A percentile compares a stretch with the other conserved stretches of the same genome.
Evolutionary conservation across 2,797 vertebrate species (phyloP).

Genomic region (Hapalemur alaotrensis): DNA sequence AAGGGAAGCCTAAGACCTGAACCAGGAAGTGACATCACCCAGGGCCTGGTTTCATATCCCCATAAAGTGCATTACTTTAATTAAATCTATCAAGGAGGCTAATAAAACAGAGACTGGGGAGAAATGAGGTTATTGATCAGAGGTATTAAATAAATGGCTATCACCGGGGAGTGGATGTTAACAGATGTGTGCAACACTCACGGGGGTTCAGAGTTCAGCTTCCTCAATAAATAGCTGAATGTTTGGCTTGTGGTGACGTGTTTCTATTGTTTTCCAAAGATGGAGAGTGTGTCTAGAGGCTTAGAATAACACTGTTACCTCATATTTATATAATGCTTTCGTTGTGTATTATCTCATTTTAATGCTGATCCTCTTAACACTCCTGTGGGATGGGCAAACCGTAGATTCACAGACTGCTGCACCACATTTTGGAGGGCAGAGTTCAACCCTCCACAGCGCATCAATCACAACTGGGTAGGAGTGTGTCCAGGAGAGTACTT

Average conservation of each 20-base stretch:
- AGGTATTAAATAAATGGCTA: constrained; percentile 41
- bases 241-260: background rate
- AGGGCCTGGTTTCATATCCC: constrained; percentile 7
- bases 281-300: background rate
- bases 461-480: background rate
- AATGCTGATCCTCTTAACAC: background rate
- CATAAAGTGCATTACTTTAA: constrained; percentile 70
- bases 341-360: background rate
- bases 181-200: background rate
- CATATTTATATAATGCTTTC: background rate
- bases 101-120: constrained; percentile 55
- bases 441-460: background rate
- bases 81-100: constrained; percentile 59
- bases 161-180: background rate
- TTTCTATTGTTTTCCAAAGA: constrained; percentile 8
- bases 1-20: background rate
- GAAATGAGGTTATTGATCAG: constrained; percentile 69
- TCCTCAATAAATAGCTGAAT: background rate
- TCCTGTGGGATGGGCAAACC: background rate
- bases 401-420: background rate
- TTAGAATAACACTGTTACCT: background rate
- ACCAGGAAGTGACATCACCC: constrained; percentile 54
- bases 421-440: background rate
- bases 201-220: background rate
- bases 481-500: background rate